Evolutionary conservation across 2,797 vertebrate species (phyloP), one percentile per base, ranked within the genome.

Genomic region (Xyrichtys novacula): DNA sequence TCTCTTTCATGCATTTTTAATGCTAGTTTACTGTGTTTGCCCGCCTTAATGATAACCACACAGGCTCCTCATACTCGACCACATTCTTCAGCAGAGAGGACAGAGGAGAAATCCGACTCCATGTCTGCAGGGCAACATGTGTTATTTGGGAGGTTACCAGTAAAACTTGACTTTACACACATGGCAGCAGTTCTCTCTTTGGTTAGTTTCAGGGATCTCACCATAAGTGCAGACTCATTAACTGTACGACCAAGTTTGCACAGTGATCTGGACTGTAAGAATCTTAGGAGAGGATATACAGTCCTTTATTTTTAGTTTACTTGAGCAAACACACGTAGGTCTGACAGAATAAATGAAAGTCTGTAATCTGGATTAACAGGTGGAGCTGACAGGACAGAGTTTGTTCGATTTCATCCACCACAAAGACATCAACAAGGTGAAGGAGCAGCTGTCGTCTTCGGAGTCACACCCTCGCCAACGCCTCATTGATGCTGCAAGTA

Each of bases 391-490:
- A 26, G 96, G 97, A 40, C 96, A 97, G 92, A 99, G 96, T 88
- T 84, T 99, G 81, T 98, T 99, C 57, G 97, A 98, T 75, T 97
- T 97, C 91, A 93, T 99, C 83, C 97, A 99, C 76, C 97, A 94
- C 81, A 99, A 98, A 95, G 97, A 99, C 86, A 98, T 98, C 71
- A 95, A 93, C 92, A 99, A 98, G 95, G 96, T 99, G 66, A 99
- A 99, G 88, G 97, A 99, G 65, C 97, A 99, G 89, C 95, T 99
- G 62, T 96, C 97, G 2, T 95, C 96, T 1, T 96, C 96, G 0
- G 97, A 98, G 82, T 91, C 94, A 0, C 93, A 93, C 0, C 95
- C 96, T 31, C 92, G 94, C 57, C 96, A 98, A 66, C 93, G 94
- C 64, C 95, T 97, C 79, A 94, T 96, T 32, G 97, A 99, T 67